These are phyloP conservation scores for Sisyra nigra DNA, from an alignment of 2,888 invertebrate species.

Conservation along the genomic window DNA sequence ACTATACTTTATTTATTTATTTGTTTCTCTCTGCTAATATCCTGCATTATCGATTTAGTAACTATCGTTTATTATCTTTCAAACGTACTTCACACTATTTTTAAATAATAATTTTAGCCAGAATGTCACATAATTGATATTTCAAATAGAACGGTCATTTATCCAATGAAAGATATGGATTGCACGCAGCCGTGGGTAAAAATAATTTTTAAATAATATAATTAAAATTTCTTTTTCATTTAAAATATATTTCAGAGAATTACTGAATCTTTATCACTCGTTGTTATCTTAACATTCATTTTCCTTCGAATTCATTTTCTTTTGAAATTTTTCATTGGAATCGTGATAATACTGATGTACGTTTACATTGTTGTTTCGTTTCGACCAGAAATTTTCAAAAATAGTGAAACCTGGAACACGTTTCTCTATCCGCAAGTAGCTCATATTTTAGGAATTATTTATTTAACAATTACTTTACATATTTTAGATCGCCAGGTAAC, in stretches of 20 bases:
- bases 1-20: slow-evolving; percentile 49
- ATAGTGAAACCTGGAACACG: slow-evolving; percentile 53
- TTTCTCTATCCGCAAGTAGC: slow-evolving; percentile 48
- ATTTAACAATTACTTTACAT: slow-evolving; percentile 62
- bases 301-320: slow-evolving; percentile 75
- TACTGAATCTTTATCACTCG: slow-evolving; percentile 49
- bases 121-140: not conserved
- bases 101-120: not conserved
- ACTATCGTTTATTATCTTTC: slow-evolving; percentile 15
- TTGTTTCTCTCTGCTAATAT: slow-evolving; percentile 42
- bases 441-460: slow-evolving; percentile 56
- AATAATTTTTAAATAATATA: not conserved
- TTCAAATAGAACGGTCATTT: not conserved
- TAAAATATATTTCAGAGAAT: slow-evolving; percentile 46
- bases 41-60: slow-evolving; percentile 49
- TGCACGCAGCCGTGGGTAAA: not conserved
- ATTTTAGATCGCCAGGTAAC: slow-evolving; percentile 67
- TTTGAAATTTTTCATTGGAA: slow-evolving; percentile 58
- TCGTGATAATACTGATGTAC: slow-evolving; percentile 46
- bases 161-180: not conserved
- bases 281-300: slow-evolving; percentile 54
- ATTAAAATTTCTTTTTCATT: not conserved
- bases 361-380: slow-evolving; percentile 49
- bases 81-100: slow-evolving; percentile 11
- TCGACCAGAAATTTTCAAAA: slow-evolving; percentile 36